Evolutionary conservation across 35 echinoderm and acorn worm genomes (phyloP), one percentile per base, ranked within the genome.

Genomic region (Eucidaris tribuloides): DNA sequence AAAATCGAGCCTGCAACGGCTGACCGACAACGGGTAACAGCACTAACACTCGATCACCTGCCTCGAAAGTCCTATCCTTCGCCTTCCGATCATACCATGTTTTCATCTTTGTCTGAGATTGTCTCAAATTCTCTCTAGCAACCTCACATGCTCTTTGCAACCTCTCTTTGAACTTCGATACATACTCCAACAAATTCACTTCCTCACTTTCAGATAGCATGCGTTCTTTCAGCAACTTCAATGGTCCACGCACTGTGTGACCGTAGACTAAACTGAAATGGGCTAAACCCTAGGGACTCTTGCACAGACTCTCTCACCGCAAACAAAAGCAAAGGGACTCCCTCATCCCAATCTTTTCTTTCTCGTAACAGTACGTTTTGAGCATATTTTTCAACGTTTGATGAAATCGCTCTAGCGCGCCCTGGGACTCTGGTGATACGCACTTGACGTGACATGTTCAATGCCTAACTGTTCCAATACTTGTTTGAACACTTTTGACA

Each of bases 361-460:
- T 1, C 58, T n/a, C n/a, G n/a, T n/a, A n/a, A n/a, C n/a, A n/a
- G n/a, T 66, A 91, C 4, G 76, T 61, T 76, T 66, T 82, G 5
- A 82, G 19, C 87, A 83, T 89, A 33, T 39, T 89, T 20, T 76
- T 82, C 9, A 80, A 18, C 19, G 45, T 79, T 84, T 91, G 82
- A 33, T 84, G 81, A 20, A 29, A 85, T 39, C 72, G 34, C 50
- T 84, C 81, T 17, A 91, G 32, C 22, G 76, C 89, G 40, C 89
- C 89, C 42, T 91, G 83, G 23, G 55, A 85, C 52, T 91, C 50
- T 22, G 82, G 44, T 86, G 89, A 62, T 91, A 82, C n/a, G 92
- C 71, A 52, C 62, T 82, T 5, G 86, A 94, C 14, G 24, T 63
- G 30, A 52, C 27, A 33, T 87, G 88, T 0, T 78, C 36, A 32